Percentiles rank a stretch among this genome's conserved stretches.
phyloP scores from a whole-genome alignment of 2,113 vertebrate genomes.

The Coturnix japonica region DNA sequence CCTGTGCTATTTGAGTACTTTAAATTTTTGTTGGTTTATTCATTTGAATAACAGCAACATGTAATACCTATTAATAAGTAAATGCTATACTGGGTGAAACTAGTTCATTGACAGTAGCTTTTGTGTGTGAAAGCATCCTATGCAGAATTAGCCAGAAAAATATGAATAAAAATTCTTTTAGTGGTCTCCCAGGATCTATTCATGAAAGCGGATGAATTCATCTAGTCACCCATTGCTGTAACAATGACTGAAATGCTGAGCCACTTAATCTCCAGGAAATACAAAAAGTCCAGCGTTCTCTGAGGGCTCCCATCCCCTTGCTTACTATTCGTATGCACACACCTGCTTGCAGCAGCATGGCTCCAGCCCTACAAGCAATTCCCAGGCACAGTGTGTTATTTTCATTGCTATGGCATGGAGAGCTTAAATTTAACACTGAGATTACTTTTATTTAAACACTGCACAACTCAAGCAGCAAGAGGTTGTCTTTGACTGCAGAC shows the following conservation, averaged over 20 bases:
- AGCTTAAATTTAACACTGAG: conserved; percentile 50
- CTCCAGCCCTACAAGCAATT: conserved; percentile 5
- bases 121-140: conserved; percentile 6
- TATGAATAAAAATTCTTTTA: not conserved
- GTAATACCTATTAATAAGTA: conserved; percentile 23
- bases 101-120: not conserved
- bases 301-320: not conserved
- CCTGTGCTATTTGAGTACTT: conserved; percentile 4
- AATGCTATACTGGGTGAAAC: conserved; percentile 24
- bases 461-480: conserved; percentile 35
- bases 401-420: conserved; percentile 12
- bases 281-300: not conserved
- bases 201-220: not conserved
- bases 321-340: not conserved
- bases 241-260: fast-evolving
- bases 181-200: not conserved
- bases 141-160: not conserved
- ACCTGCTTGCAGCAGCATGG: conserved; percentile 24
- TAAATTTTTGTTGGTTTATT: conserved; percentile 10
- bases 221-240: not conserved
- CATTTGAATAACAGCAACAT: not conserved
- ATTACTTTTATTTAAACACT: conserved; percentile 65
- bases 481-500: conserved; percentile 26
- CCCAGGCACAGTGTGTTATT: conserved; percentile 4
- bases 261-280: not conserved